Evolutionary conservation across 2,113 vertebrate genomes (phyloP).

Genomic region (Nesoenas mayeri): DNA sequence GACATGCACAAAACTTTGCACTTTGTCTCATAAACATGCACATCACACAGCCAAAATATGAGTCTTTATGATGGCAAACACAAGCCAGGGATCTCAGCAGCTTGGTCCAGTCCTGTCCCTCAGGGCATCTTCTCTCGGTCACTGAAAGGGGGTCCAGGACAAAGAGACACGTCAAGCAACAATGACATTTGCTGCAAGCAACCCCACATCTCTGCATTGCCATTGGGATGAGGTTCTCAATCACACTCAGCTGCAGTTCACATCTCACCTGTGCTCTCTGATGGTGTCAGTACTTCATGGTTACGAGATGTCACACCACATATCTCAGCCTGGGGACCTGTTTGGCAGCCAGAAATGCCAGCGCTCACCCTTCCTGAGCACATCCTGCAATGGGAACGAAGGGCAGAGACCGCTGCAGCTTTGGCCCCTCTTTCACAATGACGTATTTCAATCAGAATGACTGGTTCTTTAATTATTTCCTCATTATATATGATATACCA

Average conservation of each 20-base stretch:
- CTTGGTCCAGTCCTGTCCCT: neutral
- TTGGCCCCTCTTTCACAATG: neutral
- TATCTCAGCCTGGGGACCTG: neutral
- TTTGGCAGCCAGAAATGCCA: neutral
- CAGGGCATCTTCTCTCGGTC: neutral
- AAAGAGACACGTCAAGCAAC: neutral
- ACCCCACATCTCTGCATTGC: neutral
- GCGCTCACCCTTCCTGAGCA: neutral
- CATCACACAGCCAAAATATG: neutral
- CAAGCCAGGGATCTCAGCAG: neutral
- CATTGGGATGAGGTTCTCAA: neutral
- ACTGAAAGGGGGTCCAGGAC: neutral
- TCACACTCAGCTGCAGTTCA: neutral
- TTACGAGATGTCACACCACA: accelerated
- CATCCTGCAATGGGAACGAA: neutral
- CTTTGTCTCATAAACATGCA: neutral
- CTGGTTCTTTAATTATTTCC: neutral
- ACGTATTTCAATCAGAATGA: neutral
- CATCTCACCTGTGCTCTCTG: accelerated
- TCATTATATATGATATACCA: neutral
- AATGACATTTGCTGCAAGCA: accelerated
- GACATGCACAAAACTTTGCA: accelerated
- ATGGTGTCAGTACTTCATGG: neutral
- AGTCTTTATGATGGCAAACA: neutral
- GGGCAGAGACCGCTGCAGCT: neutral